Percentiles rank a stretch among this genome's conserved stretches.
These are phyloP conservation scores for Nymphalis io DNA, from an alignment of 1,140 invertebrate genomes.

Conservation along the genomic window DNA sequence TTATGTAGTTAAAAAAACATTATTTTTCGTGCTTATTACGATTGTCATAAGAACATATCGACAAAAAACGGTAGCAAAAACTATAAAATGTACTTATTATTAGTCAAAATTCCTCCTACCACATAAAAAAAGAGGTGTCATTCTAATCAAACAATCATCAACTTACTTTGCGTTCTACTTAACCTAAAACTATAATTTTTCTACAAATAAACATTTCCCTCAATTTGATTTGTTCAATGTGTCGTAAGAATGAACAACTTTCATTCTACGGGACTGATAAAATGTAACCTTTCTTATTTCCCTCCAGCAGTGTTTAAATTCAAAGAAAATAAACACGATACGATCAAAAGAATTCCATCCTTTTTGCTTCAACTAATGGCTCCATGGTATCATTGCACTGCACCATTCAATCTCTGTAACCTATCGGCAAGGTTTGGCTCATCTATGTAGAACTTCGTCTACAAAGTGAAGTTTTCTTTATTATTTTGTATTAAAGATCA, in stretches of 20 bases:
- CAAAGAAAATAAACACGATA: conserved; percentile 47
- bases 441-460: conserved; percentile 11
- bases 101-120: too few species aligned
- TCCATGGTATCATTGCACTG: conserved; percentile 65
- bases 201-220: neutral
- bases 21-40: too few species aligned
- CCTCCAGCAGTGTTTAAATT: conserved; percentile 36
- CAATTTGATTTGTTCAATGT: conserved; percentile 8
- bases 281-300: conserved; percentile 38
- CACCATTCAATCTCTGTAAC: conserved; percentile 72
- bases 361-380: conserved; percentile 70
- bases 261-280: conserved; percentile 34
- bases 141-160: too few species aligned
- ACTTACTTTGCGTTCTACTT: too few species aligned
- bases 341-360: conserved; percentile 58
- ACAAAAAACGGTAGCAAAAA: too few species aligned
- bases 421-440: conserved; percentile 32
- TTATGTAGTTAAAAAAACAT: too few species aligned
- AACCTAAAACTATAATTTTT: neutral
- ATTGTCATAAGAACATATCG: too few species aligned
- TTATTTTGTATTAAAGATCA: conserved; percentile 15
- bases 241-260: conserved; percentile 10
- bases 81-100: too few species aligned
- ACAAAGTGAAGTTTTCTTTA: conserved; percentile 25
- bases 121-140: too few species aligned